These are phyloP conservation scores for Ceratitis capitata DNA, from an alignment of 1,140 invertebrate species.

Conservation along the genomic window DNA sequence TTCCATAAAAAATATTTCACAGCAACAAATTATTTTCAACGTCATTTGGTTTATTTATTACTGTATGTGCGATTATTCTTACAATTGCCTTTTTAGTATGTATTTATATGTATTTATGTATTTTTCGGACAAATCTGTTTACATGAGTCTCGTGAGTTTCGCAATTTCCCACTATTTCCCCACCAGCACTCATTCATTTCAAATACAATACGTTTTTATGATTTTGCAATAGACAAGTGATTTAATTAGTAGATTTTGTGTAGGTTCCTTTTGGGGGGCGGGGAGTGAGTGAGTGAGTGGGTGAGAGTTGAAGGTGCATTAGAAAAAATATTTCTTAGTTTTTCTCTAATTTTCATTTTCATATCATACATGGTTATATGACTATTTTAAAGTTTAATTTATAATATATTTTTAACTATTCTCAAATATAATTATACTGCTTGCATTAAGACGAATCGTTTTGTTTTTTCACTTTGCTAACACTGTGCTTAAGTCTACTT, in stretches of 20 bases:
- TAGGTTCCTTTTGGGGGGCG: not conserved
- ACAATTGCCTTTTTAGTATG: slow-evolving; percentile 6
- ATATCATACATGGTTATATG: not conserved
- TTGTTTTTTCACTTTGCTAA: not conserved
- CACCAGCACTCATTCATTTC: not conserved
- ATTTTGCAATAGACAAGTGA: slow-evolving; percentile 10
- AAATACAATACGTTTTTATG: slow-evolving; percentile 20
- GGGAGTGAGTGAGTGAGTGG: not conserved
- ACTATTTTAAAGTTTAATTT: not conserved
- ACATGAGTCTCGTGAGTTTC: not conserved
- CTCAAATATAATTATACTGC: too few relatives aligned
- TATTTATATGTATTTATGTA: too few relatives aligned
- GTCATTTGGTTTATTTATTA: slow-evolving; percentile 8
- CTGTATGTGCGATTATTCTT: not conserved
- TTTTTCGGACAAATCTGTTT: not conserved
- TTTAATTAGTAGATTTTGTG: not conserved
- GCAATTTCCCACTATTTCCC: too few relatives aligned
- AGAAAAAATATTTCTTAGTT: slow-evolving; percentile 25
- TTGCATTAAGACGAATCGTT: too few relatives aligned
- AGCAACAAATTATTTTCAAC: slow-evolving; percentile 10
- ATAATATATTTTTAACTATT: too few relatives aligned
- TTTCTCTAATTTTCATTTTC: not conserved
- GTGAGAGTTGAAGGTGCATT: slow-evolving; percentile 15
- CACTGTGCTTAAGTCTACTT: not conserved
- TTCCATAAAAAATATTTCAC: too few relatives aligned